These are phyloP conservation scores for Drosophila borborema DNA, from an alignment of 2,888 invertebrate species.

Conservation along the genomic window DNA sequence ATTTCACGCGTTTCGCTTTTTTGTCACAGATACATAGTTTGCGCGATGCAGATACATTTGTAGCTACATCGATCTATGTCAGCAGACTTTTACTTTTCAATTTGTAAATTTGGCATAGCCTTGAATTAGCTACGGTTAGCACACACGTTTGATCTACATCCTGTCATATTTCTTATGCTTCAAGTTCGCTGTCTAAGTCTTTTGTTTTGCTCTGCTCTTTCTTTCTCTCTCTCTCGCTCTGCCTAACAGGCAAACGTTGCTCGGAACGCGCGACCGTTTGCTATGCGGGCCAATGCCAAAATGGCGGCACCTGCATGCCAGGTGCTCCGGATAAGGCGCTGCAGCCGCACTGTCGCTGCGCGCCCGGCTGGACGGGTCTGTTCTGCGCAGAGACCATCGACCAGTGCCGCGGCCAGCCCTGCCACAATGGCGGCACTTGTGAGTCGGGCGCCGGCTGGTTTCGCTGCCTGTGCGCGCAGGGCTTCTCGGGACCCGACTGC, in stretches of 20 bases:
- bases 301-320: slow-evolving; percentile 86
- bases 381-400: slow-evolving; percentile 86
- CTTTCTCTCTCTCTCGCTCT: slow-evolving; percentile 56
- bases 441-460: slow-evolving; percentile 95
- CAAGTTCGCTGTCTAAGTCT: slow-evolving; percentile 78
- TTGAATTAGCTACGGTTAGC: slow-evolving; percentile 42
- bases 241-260: slow-evolving; percentile 86
- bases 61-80: slow-evolving; percentile 53
- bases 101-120: slow-evolving; percentile 60
- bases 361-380: slow-evolving; percentile 86
- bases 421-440: slow-evolving; percentile 94
- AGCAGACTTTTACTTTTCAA: slow-evolving; percentile 51
- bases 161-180: slow-evolving; percentile 19
- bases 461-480: slow-evolving; percentile 93
- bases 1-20: slow-evolving; percentile 72
- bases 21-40: slow-evolving; percentile 43
- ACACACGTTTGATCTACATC: slow-evolving; percentile 17
- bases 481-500: slow-evolving; percentile 93
- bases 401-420: slow-evolving; percentile 90
- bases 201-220: slow-evolving; percentile 59
- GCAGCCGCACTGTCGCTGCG: slow-evolving; percentile 86
- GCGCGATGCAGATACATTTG: slow-evolving; percentile 40
- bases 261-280: slow-evolving; percentile 86
- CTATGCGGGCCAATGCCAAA: slow-evolving; percentile 86
- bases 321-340: slow-evolving; percentile 85